phyloP scores from a whole-genome alignment of 2,797 vertebrate genomes.

The Zenarchopterus dispar region DNA sequence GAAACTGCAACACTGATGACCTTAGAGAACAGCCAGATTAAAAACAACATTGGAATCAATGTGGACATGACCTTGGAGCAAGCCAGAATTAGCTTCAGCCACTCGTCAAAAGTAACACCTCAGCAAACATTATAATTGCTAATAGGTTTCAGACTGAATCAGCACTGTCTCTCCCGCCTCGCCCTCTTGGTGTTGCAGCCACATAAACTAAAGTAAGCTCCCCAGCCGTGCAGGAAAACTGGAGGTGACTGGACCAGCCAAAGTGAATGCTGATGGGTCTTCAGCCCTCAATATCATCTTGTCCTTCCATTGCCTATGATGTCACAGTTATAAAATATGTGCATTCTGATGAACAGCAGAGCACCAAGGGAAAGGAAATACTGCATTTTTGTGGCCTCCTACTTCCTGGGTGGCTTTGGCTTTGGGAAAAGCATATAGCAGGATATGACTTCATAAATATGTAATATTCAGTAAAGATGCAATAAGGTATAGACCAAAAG shows the following conservation, averaged over 20 bases:
- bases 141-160: slow-evolving; percentile 38
- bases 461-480: slow-evolving; percentile 5
- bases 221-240: slow-evolving; percentile 10
- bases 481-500: slow-evolving; percentile 22
- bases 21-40: neutral
- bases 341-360: slow-evolving; percentile 36
- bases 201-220: slow-evolving; percentile 4
- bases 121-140: slow-evolving; percentile 37
- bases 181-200: neutral
- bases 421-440: slow-evolving; percentile 28
- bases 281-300: slow-evolving; percentile 22
- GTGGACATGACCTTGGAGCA: slow-evolving; percentile 16
- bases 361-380: slow-evolving; percentile 26
- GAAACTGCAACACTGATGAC: slow-evolving; percentile 2
- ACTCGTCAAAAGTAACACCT: slow-evolving; percentile 17
- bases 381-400: neutral
- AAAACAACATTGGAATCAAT: slow-evolving; percentile 18
- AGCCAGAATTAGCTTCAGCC: slow-evolving; percentile 15
- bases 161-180: slow-evolving; percentile 1
- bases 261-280: slow-evolving; percentile 26
- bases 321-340: slow-evolving; percentile 34
- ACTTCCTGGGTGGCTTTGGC: slow-evolving; percentile 30
- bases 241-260: slow-evolving; percentile 29
- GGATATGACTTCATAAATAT: slow-evolving; percentile 29
- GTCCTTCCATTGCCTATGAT: slow-evolving; percentile 27